Conservation (phyloP, 2,888 invertebrate species). For the Orgyia antiqua region DNA sequence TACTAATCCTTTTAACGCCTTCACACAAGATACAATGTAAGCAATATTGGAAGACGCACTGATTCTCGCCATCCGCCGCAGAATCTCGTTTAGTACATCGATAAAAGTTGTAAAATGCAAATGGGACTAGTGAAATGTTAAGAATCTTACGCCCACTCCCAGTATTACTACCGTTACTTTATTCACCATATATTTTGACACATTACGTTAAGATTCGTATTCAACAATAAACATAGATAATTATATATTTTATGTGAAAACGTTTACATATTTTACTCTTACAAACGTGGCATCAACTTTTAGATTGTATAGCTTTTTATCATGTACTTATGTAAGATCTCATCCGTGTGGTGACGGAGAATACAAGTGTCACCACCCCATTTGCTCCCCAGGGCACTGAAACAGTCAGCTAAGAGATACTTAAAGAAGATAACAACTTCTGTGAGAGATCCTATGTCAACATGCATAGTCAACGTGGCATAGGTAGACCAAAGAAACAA, state of each 20-base stretch:
- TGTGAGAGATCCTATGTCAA: too few species aligned
- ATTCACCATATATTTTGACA: conserved; percentile 51
- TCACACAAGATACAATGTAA: conserved; percentile 41
- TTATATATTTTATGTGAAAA: conserved; percentile 30
- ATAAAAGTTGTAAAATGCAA: conserved; percentile 76
- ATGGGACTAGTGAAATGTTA: conserved; percentile 67
- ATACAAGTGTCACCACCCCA: too few species aligned
- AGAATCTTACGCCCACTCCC: conserved; percentile 65
- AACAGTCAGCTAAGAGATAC: too few species aligned
- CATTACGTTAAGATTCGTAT: conserved; percentile 32
- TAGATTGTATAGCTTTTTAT: conserved; percentile 17
- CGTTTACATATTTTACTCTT: conserved; percentile 18
- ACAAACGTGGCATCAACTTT: conserved; percentile 18
- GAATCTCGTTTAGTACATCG: conserved; percentile 63
- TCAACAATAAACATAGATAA: conserved; percentile 19
- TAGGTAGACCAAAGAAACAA: too few species aligned
- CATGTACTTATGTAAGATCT: too few species aligned
- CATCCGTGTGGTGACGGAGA: too few species aligned
- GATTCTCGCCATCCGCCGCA: conserved; percentile 51
- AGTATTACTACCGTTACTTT: conserved; percentile 53
- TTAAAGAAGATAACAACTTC: too few species aligned
- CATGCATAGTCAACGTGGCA: too few species aligned
- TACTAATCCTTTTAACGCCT: conserved; percentile 34
- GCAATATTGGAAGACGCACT: conserved; percentile 46
- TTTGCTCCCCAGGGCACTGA: too few species aligned